Percentiles rank a stretch among this genome's conserved stretches.
Conservation (phyloP, 92 coral and sea anemone genomes). For the Parazoanthus atlanticus region DNA sequence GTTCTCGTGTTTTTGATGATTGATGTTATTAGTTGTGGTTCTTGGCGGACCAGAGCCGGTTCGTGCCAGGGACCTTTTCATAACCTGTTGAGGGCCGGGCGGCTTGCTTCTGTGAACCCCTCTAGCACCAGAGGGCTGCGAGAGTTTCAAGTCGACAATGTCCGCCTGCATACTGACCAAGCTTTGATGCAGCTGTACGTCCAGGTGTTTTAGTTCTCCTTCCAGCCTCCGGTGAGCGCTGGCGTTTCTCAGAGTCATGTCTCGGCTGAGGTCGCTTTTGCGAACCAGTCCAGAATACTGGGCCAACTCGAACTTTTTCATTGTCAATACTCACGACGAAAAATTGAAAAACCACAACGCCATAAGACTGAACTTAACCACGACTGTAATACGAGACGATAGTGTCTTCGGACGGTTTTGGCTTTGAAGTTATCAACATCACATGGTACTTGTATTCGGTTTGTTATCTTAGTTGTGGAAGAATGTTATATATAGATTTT, state of each 20-base stretch:
- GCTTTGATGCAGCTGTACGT: constrained; percentile 76
- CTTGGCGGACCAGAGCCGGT: constrained; percentile 14
- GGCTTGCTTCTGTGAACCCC: neutral
- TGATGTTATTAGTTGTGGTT: neutral
- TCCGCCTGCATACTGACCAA: constrained; percentile 89
- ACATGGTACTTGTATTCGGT: neutral
- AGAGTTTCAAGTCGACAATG: constrained; percentile 69
- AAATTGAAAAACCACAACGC: neutral
- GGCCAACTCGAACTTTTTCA: constrained; percentile 38
- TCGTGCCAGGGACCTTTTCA: neutral
- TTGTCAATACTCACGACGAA: neutral
- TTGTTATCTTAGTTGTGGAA: neutral
- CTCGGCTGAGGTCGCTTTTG: constrained; percentile 69
- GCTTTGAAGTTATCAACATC: neutral
- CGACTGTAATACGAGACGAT: neutral
- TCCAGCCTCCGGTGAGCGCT: constrained; percentile 79
- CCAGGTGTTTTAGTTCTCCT: constrained; percentile 71
- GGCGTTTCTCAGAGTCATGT: constrained; percentile 83
- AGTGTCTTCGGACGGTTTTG: neutral
- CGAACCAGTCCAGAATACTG: constrained; percentile 44
- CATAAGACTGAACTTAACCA: neutral
- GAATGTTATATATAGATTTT: neutral
- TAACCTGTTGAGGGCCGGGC: neutral
- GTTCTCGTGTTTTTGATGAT: neutral
- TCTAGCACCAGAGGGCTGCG: constrained; percentile 24